Conservation (phyloP, 2,888 invertebrate genomes). For the Drosophila pseudotalamancana region DNA sequence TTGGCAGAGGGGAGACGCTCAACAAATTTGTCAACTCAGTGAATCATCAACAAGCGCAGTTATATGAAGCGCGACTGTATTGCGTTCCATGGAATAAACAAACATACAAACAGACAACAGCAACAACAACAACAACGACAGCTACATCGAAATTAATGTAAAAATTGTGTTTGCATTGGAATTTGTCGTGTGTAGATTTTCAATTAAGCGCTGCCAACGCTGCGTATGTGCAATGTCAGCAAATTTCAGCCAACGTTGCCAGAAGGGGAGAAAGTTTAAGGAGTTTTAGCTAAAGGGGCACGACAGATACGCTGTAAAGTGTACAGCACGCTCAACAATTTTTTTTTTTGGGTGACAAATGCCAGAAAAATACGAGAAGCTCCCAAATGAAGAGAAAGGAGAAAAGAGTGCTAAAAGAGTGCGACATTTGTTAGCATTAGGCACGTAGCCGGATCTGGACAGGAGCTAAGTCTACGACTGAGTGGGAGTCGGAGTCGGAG, state of each 20-base stretch:
- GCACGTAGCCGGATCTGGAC: constrained; percentile 53
- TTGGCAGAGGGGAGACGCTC: constrained; percentile 6
- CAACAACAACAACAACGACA: constrained; percentile 20
- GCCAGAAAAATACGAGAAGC: constrained; percentile 41
- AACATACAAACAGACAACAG: constrained; percentile 14
- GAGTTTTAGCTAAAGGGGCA: neutral
- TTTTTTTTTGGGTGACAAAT: constrained; percentile 56
- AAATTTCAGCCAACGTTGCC: constrained; percentile 16
- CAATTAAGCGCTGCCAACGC: constrained; percentile 59
- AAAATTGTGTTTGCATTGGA: constrained; percentile 64
- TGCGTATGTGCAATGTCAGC: constrained; percentile 67
- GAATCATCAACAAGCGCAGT: constrained; percentile 66
- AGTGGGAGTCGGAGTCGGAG: neutral
- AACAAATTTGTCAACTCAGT: constrained; percentile 73
- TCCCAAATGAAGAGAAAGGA: constrained; percentile 8
- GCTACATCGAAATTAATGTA: constrained; percentile 26
- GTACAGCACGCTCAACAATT: constrained; percentile 49
- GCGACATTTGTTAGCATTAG: constrained; percentile 68
- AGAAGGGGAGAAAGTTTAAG: constrained; percentile 21
- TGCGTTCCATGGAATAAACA: constrained; percentile 21
- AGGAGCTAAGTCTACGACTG: constrained; percentile 16
- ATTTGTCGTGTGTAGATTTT: constrained; percentile 67
- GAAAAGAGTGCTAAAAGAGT: constrained; percentile 14
- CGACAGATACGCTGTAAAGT: constrained; percentile 14
- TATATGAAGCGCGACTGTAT: constrained; percentile 57